Evolutionary conservation across 2,797 vertebrate genomes (phyloP), one percentile per base, ranked within the genome.

Genomic region (Rhabdomys pumilio): DNA sequence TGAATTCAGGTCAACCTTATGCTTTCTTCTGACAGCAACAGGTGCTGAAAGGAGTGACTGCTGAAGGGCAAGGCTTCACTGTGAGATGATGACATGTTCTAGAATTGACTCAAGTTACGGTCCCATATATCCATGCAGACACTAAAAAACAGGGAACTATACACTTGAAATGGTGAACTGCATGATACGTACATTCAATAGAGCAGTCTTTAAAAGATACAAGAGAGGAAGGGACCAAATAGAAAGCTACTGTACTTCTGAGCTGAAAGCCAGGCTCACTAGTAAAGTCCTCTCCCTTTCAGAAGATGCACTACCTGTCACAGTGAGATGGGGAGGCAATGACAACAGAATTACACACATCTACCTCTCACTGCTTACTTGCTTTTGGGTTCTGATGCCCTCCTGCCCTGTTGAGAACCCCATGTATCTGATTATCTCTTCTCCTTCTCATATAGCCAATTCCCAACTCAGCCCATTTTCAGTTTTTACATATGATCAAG

Each of bases 161-260:
- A 95, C 9, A 90, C 24, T 65, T 87, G 63, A 91, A 91, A 86
- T 20, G 72, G 24, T 76, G 50, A 92, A 89, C 10, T 94, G 24
- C 24, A 88, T 19, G 53, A 76, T 20, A 26, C 69, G 20, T 61
- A 88, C 94, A 57, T n/a, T 95, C 50, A 91, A 92, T 69, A 92
- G 95, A 80, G 69, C 67, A 80, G 11, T 89, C 57, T 59, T 90
- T 11, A 88, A 75, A 26, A 63, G 14, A 50, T 29, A 38, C 6
- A 15, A 65, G 59, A 93, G 47, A 89, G 26, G 31, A 38, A 83
- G 69, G 50, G n/a, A 75, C 31, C 88, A 0, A 57, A 34, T 19
- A 87, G 84, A 94, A 95, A 96, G 59, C 24, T 59, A 55, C 6
- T 29, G 19, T 44, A 26, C 19, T 89, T 83, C 93, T 38, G 50